A percentile compares a stretch with the other conserved stretches of the same genome.
phyloP scores from a whole-genome alignment of 2,888 invertebrate genomes.

The Meganola albula region DNA sequence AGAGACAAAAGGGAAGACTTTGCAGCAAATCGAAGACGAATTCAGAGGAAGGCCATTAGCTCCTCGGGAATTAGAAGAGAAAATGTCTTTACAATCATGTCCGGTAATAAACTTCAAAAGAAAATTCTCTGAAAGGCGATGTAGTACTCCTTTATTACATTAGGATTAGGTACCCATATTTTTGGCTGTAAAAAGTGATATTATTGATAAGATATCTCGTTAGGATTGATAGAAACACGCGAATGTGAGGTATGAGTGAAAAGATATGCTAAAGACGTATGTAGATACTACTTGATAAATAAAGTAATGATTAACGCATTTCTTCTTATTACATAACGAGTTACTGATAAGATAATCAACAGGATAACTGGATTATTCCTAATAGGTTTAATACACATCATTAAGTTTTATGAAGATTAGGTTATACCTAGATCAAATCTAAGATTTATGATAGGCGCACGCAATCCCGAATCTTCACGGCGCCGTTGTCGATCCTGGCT shows the following conservation, averaged over 20 bases:
- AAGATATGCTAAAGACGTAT: neutral
- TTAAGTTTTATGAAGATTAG: neutral
- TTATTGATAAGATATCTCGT: conserved; percentile 17
- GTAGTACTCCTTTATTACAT: conserved; percentile 23
- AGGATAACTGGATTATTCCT: neutral
- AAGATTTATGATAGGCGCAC: no score
- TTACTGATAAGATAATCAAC: neutral
- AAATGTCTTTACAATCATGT: conserved; percentile 35
- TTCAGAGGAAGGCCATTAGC: conserved; percentile 46
- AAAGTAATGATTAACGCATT: neutral
- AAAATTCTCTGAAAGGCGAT: conserved; percentile 35
- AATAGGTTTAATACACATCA: neutral
- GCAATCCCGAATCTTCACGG: no score
- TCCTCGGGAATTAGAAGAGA: conserved; percentile 28
- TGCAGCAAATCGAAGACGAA: conserved; percentile 80
- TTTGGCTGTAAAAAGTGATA: conserved; percentile 5
- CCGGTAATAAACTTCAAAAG: conserved; percentile 34
- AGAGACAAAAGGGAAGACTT: conserved; percentile 80
- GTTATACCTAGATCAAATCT: neutral
- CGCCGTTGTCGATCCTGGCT: no score
- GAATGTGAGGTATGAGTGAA: neutral
- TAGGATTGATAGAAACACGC: neutral
- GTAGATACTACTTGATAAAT: neutral
- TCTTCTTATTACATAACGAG: neutral
- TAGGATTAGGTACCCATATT: neutral